Conservation (phyloP, 2,888 invertebrate species). For the Leptinotarsa peninsularis region DNA sequence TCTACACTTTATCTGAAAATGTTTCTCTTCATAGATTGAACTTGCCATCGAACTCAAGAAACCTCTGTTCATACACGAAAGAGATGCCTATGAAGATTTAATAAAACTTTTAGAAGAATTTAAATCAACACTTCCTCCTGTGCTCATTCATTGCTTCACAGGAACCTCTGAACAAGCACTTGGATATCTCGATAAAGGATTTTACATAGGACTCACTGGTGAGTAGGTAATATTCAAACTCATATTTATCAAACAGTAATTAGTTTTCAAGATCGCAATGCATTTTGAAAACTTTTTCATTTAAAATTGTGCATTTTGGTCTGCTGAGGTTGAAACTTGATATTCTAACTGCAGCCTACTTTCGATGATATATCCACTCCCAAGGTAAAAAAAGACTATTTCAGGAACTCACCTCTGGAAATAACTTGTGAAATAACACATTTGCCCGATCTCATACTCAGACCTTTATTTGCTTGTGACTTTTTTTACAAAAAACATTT, state of each 20-base stretch:
- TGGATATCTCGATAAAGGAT: conserved; percentile 85
- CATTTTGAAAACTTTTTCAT: not conserved
- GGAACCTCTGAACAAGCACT: conserved; percentile 88
- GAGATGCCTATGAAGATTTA: conserved; percentile 90
- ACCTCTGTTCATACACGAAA: conserved; percentile 90
- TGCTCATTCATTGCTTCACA: conserved; percentile 92
- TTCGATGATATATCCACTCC: too few species aligned
- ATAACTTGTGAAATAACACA: too few species aligned
- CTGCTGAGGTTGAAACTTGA: too few species aligned
- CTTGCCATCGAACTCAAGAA: conserved; percentile 89
- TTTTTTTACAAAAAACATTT: too few species aligned
- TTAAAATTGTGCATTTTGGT: too few species aligned
- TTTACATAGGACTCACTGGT: conserved; percentile 87
- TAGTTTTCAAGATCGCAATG: too few species aligned
- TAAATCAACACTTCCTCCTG: conserved; percentile 74
- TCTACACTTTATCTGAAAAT: too few species aligned
- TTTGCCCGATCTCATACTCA: too few species aligned
- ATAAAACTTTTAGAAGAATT: conserved; percentile 76
- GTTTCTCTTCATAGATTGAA: conserved; percentile 72
- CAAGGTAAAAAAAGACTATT: too few species aligned
- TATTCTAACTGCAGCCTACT: too few species aligned
- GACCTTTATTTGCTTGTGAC: too few species aligned
- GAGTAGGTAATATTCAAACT: conserved; percentile 4
- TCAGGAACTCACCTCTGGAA: not conserved
- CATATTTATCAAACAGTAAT: not conserved